Conservation (phyloP, 2,888 invertebrate genomes). For the Lamellibrachia satsuma region DNA sequence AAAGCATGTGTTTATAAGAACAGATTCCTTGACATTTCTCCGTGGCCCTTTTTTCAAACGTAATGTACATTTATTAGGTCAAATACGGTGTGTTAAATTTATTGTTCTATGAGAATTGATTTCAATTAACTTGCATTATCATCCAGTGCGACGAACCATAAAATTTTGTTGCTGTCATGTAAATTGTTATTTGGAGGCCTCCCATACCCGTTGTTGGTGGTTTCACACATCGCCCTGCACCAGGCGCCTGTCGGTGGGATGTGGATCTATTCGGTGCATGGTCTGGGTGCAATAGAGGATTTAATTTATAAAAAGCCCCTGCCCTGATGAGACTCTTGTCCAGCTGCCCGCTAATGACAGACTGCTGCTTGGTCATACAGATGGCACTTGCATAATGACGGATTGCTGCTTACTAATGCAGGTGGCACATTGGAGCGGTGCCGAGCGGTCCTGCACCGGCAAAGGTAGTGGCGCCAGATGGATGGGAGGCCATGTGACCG, state of each 20-base stretch:
- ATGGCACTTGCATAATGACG: neutral
- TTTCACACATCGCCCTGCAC: neutral
- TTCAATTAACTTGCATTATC: too few species aligned
- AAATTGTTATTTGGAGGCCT: neutral
- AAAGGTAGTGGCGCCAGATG: neutral
- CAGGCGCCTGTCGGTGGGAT: neutral
- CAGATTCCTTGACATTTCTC: too few species aligned
- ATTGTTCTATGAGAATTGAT: too few species aligned
- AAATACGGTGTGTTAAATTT: too few species aligned
- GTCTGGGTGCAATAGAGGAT: neutral
- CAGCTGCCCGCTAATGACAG: neutral
- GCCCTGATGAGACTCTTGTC: neutral
- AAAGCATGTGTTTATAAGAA: too few species aligned
- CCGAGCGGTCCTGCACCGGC: neutral
- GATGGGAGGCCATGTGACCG: neutral
- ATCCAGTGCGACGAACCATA: too few species aligned
- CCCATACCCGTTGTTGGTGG: neutral
- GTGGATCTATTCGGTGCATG: neutral
- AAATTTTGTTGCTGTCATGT: too few species aligned
- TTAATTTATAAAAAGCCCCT: neutral
- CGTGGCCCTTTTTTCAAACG: too few species aligned
- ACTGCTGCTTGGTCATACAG: neutral
- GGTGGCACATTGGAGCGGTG: neutral
- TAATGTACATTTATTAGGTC: too few species aligned
- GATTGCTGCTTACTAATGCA: slow-evolving; percentile 13